Base-by-base conservation (phyloP, 2,113 vertebrate genomes). In the Protobothrops flavoviridis region DNA sequence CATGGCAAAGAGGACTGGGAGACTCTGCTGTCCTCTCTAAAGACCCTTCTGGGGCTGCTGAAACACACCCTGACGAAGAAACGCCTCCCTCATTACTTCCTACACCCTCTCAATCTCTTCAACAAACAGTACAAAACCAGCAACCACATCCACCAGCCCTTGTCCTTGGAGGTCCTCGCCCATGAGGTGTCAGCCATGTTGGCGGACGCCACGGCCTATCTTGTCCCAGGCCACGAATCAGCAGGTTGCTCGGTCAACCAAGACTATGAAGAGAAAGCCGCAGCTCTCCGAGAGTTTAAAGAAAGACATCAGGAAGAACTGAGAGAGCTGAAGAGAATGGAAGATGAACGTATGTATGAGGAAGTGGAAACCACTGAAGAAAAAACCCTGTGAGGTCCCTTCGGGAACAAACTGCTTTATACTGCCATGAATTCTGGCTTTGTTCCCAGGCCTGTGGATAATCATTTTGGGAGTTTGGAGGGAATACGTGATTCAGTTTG, bases 41-140 rank as follows among this genome's bases (percentile, higher is more conserved):
- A 91, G 21, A 24, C 6, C 33, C 89, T 91, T 11, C 57, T 93
- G 15, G 48, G 23, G 39, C 8, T 93, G 85, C 90, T 93, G 9
- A 15, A 12, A 6, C 24, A 91, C 57, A 55, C 57, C 20, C 85
- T 93, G 5, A 10, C 1, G 4, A 10, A 74, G 24, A 15, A 39
- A 4, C 17, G 24, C 33, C 81, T 91, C 21, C 93, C 89, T 48
- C 93, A 93, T 21, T 88, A 93, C 48, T 93, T 93, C 89, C 52
- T 91, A 5, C 48, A 3, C 43, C 3, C 85, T 1, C 48, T 90
- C 85, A 93, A 91, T 53, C 90, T 88, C 85, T 91, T 87, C 33
- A n/a, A 17, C 85, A 87, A 64, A 4, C 13, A 4, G 59, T 93
- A 93, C 85, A 69, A 88, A 56, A 48, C 21, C 15, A 17, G 26